phyloP scores from a whole-genome alignment of 1,140 invertebrate genomes.

The Goniozus legneri region DNA sequence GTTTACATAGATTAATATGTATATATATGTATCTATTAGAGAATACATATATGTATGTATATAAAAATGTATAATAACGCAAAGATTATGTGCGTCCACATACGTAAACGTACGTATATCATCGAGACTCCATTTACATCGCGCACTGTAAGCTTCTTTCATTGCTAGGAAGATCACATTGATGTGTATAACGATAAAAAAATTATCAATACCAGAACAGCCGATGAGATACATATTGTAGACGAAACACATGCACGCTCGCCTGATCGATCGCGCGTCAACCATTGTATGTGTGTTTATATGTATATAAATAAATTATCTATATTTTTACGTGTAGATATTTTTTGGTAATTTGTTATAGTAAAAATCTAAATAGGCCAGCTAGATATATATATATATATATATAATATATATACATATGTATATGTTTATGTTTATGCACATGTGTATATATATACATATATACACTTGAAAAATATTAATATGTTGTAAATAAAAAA shows the following conservation, averaged over 20 bases:
- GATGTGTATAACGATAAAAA: constrained; percentile 12
- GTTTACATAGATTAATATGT: too few relatives aligned
- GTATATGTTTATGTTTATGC: constrained; percentile 12
- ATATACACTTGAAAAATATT: neutral
- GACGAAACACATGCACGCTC: constrained; percentile 2
- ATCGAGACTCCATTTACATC: neutral
- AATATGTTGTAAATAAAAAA: constrained; percentile 17
- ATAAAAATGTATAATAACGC: constrained; percentile 4
- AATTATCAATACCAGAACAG: neutral
- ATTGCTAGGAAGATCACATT: constrained; percentile 14
- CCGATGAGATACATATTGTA: constrained; percentile 3
- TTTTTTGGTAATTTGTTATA: constrained; percentile 43
- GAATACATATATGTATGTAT: too few relatives aligned
- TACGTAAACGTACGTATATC: neutral
- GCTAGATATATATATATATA: constrained; percentile 20
- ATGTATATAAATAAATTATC: constrained; percentile 28
- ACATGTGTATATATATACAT: neutral
- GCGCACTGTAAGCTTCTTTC: constrained; percentile 4
- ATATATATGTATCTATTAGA: too few relatives aligned
- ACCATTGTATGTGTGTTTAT: constrained; percentile 22
- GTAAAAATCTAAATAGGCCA: constrained; percentile 23
- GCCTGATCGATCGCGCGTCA: neutral
- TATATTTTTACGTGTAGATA: constrained; percentile 43
- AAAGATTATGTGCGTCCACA: constrained; percentile 1
- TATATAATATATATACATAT: constrained; percentile 19